Percentiles rank a stretch among this genome's conserved stretches.
Evolutionary conservation across 2,113 vertebrate species (phyloP).

Genomic region (Anhinga rufa): DNA sequence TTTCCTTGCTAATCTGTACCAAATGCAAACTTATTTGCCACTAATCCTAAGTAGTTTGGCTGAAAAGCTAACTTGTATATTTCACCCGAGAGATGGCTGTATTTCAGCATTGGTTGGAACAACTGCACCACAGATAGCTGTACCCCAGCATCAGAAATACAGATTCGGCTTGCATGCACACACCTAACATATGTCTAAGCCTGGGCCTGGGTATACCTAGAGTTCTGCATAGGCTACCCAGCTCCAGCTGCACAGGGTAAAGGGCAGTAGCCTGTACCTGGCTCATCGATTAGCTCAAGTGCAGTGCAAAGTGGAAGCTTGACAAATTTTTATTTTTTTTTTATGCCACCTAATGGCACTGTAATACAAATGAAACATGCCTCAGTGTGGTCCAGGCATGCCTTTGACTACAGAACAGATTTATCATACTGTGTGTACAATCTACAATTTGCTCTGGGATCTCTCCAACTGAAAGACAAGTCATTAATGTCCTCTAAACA

Average conservation of each 20-base stretch:
- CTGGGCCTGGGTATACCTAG: background rate
- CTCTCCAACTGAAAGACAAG: background rate
- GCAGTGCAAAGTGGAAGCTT: background rate
- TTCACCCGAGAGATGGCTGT: background rate
- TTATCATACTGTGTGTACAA: background rate
- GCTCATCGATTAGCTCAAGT: background rate
- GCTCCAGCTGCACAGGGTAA: background rate
- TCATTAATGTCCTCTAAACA: constrained; percentile 7
- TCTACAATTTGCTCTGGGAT: constrained; percentile 12
- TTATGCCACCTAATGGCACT: background rate
- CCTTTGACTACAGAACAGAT: background rate
- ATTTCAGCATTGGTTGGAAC: background rate
- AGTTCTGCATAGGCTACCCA: background rate
- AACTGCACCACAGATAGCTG: background rate
- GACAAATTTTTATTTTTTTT: background rate
- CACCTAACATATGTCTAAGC: background rate
- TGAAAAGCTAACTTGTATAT: background rate
- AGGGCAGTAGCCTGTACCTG: background rate
- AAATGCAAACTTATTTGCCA: background rate
- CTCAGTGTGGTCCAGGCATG: background rate
- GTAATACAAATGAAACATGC: background rate
- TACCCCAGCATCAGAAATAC: background rate
- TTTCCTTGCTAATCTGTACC: background rate
- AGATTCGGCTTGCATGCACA: background rate
- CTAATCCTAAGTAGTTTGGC: background rate